Percentiles rank a stretch among this genome's conserved stretches.
phyloP scores from a whole-genome alignment of 2,113 vertebrate genomes.

The Mormoops blainvillei region DNA sequence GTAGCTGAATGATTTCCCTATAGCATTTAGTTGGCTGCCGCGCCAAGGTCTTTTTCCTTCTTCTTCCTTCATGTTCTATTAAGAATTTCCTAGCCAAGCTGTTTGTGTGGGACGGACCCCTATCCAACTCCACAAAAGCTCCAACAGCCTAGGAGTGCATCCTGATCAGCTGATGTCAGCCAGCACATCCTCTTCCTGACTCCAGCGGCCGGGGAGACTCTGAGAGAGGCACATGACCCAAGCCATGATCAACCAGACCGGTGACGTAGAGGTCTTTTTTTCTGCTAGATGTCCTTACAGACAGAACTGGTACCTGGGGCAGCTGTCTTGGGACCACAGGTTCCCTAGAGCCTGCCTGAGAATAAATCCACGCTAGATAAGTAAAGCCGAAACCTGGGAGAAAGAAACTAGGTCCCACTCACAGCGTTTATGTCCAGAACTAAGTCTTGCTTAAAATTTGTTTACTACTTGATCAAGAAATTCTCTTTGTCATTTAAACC shows the following conservation, averaged over 20 bases:
- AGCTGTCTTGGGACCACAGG: neutral
- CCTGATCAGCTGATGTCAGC: neutral
- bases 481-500: neutral
- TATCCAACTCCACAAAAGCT: too few species aligned
- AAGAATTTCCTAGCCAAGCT: neutral
- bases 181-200: neutral
- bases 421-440: neutral
- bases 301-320: neutral
- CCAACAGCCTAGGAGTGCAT: neutral
- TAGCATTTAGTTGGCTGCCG: neutral
- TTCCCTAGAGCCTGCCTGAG: neutral
- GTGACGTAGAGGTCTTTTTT: neutral
- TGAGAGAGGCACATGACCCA: neutral
- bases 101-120: neutral
- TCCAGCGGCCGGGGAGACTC: neutral
- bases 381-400: neutral
- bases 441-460: neutral
- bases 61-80: neutral
- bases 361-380: neutral
- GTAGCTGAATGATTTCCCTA: neutral
- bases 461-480: neutral
- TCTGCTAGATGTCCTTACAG: neutral
- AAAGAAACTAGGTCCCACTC: neutral
- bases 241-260: neutral
- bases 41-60: neutral